Evolutionary conservation across 2,113 vertebrate genomes (phyloP).

Genomic region (Leucopternis melanops): DNA sequence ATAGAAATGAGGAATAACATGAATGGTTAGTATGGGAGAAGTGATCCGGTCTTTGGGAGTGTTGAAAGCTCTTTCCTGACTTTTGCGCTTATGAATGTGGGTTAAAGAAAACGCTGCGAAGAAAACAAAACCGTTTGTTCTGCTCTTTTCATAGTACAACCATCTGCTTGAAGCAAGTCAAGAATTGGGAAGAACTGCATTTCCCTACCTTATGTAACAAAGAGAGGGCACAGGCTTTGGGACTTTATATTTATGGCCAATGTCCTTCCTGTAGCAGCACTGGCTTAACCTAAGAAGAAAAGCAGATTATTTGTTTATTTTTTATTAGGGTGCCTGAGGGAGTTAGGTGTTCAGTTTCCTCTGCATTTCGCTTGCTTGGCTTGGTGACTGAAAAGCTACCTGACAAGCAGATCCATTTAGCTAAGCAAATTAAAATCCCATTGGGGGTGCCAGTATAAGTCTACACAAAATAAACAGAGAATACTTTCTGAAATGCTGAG

Average conservation of each 20-base stretch:
- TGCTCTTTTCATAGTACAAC: neutral
- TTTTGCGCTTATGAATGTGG: neutral
- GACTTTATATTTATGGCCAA: fast-evolving
- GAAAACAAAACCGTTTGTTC: neutral
- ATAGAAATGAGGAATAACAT: neutral
- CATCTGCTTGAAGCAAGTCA: neutral
- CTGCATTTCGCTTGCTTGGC: neutral
- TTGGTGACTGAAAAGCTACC: neutral
- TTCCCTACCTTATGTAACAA: neutral
- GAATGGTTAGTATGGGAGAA: neutral
- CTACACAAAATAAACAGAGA: neutral
- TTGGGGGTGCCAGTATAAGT: neutral
- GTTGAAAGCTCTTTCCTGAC: neutral
- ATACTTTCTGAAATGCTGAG: neutral
- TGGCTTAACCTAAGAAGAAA: neutral
- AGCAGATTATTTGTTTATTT: neutral
- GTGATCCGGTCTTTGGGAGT: neutral
- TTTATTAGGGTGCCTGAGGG: neutral
- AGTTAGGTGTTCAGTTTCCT: neutral
- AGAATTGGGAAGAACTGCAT: neutral
- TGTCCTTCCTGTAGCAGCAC: neutral
- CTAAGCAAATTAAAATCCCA: neutral
- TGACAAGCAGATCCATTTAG: neutral
- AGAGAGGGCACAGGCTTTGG: neutral
- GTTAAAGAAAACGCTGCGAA: neutral